Conservation (phyloP, 1,140 invertebrate genomes). For the Cardiocondyla obscurior region DNA sequence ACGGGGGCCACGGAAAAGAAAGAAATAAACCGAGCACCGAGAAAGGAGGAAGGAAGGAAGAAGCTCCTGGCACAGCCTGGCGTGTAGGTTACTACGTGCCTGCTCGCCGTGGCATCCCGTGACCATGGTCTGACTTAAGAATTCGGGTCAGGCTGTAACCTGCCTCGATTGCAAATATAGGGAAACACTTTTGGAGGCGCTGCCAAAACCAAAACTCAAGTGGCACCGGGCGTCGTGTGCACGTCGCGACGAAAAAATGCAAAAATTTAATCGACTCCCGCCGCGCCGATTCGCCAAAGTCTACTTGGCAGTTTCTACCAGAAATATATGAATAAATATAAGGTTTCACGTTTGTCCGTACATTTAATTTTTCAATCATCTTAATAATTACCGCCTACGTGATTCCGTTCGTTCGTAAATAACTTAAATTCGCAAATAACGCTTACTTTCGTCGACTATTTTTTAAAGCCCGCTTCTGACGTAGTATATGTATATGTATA, state of each 20-base stretch:
- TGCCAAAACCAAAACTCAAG: slow-evolving; percentile 79
- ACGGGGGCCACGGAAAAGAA: slow-evolving; percentile 51
- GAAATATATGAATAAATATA: background rate
- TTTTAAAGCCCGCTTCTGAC: no score
- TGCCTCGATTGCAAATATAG: slow-evolving; percentile 81
- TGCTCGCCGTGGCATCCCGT: slow-evolving; percentile 72
- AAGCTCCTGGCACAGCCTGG: slow-evolving; percentile 74
- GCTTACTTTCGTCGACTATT: no score
- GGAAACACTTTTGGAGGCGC: slow-evolving; percentile 77
- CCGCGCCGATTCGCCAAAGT: slow-evolving; percentile 24
- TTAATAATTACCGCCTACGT: no score
- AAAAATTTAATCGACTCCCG: slow-evolving; percentile 76
- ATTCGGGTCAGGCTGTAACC: slow-evolving; percentile 81
- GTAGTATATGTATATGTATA: background rate
- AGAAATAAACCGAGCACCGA: slow-evolving; percentile 28
- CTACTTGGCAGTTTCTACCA: background rate
- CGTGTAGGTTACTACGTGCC: slow-evolving; percentile 78
- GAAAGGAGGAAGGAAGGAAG: slow-evolving; percentile 65
- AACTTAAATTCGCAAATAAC: no score
- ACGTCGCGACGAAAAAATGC: slow-evolving; percentile 68
- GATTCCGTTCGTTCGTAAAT: no score
- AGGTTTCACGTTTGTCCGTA: no score
- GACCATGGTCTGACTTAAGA: slow-evolving; percentile 76
- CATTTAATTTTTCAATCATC: no score
- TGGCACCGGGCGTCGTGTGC: slow-evolving; percentile 49